These are phyloP conservation scores for Euborellia annulipes DNA, from an alignment of 1,140 invertebrate species.

Conservation along the genomic window DNA sequence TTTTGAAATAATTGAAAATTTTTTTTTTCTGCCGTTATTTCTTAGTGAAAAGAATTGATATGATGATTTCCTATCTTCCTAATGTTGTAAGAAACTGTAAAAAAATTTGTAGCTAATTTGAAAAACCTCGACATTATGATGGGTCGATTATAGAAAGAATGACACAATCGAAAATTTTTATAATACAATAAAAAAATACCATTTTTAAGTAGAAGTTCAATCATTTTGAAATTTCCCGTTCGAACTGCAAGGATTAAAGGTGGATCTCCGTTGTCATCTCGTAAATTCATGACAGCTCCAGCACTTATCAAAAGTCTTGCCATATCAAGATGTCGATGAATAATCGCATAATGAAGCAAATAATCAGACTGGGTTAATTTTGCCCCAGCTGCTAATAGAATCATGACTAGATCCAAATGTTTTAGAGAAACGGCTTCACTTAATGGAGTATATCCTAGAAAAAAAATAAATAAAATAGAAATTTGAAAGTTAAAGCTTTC, in stretches of 20 bases:
- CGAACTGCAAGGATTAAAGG: conserved; percentile 43
- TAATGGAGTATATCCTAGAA: conserved; percentile 32
- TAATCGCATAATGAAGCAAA: conserved; percentile 37
- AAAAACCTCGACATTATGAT: too few species aligned
- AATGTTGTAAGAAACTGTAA: too few species aligned
- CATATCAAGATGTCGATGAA: conserved; percentile 31
- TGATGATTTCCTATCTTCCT: too few species aligned
- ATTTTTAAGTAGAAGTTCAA: conserved; percentile 30
- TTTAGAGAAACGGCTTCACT: conserved; percentile 35
- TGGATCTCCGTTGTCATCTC: conserved; percentile 36
- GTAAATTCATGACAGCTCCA: conserved; percentile 33
- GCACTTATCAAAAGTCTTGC: conserved; percentile 29
- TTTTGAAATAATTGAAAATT: too few species aligned
- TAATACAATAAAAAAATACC: too few species aligned
- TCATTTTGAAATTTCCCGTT: conserved; percentile 32
- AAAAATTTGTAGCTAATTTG: too few species aligned
- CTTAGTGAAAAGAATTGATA: too few species aligned
- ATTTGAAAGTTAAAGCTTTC: too few species aligned
- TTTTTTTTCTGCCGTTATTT: too few species aligned
- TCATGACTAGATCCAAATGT: conserved; percentile 24
- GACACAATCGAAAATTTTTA: too few species aligned
- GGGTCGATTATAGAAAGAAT: too few species aligned
- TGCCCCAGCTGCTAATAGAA: conserved; percentile 35
- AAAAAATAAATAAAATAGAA: too few species aligned
- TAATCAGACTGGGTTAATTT: conserved; percentile 36